These are phyloP conservation scores for Suricata suricatta DNA, from an alignment of 2,113 vertebrate species.

Conservation along the genomic window DNA sequence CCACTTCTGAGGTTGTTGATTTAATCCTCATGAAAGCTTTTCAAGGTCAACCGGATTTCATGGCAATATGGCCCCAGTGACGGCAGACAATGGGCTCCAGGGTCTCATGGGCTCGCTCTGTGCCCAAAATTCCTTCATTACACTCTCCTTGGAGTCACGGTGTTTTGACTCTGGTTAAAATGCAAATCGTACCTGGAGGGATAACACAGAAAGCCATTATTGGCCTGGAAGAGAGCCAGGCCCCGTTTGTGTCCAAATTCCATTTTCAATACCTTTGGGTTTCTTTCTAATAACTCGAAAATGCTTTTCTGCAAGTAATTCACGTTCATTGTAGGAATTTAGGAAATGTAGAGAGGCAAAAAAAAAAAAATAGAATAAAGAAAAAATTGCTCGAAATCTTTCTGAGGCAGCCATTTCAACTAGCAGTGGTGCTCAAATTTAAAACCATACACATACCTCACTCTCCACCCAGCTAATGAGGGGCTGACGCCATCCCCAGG, in stretches of 20 bases:
- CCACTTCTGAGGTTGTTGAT: not conserved
- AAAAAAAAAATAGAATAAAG: not conserved
- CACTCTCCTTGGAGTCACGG: not conserved
- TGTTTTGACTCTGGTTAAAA: slow-evolving; percentile 46
- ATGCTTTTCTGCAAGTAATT: not conserved
- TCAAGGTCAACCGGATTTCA: not conserved
- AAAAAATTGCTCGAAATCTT: not conserved
- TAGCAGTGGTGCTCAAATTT: not conserved
- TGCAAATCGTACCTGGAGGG: slow-evolving; percentile 61
- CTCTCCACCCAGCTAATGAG: not conserved
- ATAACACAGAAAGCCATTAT: slow-evolving; percentile 60
- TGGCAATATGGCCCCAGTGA: not conserved
- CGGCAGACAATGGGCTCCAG: not conserved
- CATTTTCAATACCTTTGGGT: slow-evolving; percentile 11
- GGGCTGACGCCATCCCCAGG: too few species aligned
- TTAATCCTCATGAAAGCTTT: not conserved
- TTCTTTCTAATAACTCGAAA: slow-evolving; percentile 51
- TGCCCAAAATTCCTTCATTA: slow-evolving; percentile 27
- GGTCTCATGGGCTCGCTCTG: not conserved
- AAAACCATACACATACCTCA: not conserved
- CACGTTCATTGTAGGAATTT: slow-evolving; percentile 43
- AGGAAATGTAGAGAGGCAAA: slow-evolving; percentile 31
- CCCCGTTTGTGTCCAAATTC: not conserved
- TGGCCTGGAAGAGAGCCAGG: slow-evolving; percentile 63
- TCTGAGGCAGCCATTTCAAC: not conserved